These are phyloP conservation scores for Callinectes sapidus DNA, from an alignment of 2,888 invertebrate species.

Conservation along the genomic window DNA sequence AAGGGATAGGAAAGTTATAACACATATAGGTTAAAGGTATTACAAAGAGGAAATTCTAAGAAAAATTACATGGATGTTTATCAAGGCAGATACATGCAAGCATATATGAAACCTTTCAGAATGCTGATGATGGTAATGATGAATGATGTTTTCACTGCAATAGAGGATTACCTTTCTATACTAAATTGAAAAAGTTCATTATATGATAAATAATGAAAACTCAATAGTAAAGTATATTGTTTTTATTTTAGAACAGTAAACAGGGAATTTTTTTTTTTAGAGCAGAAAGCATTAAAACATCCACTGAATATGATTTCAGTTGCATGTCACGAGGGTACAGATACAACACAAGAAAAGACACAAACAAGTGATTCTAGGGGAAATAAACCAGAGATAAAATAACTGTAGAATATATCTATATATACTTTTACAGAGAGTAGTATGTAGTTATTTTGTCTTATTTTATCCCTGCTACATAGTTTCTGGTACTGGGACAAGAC, in stretches of 20 bases:
- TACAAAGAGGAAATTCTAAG: too few species aligned
- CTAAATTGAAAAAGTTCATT: neutral
- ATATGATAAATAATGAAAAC: neutral
- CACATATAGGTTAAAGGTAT: too few species aligned
- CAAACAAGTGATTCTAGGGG: constrained; percentile 26
- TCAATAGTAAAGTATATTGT: constrained; percentile 39
- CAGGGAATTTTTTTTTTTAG: constrained; percentile 55
- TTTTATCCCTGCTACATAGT: constrained; percentile 34
- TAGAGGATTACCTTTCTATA: neutral
- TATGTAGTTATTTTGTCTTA: constrained; percentile 28
- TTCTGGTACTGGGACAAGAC: constrained; percentile 28
- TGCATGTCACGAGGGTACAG: constrained; percentile 44
- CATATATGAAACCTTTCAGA: too few species aligned
- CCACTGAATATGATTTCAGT: constrained; percentile 55
- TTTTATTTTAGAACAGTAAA: constrained; percentile 66
- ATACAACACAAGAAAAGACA: constrained; percentile 29
- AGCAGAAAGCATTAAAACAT: constrained; percentile 63
- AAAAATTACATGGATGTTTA: too few species aligned
- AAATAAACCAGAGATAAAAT: constrained; percentile 39
- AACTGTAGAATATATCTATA: constrained; percentile 31
- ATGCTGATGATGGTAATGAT: neutral
- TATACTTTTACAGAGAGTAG: constrained; percentile 1
- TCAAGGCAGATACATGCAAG: too few species aligned
- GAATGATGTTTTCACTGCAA: neutral
- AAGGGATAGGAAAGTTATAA: too few species aligned